A percentile compares a stretch with the other conserved stretches of the same genome.
Evolutionary conservation across 2,888 invertebrate species (phyloP).

Genomic region (Nymphalis c-album): DNA sequence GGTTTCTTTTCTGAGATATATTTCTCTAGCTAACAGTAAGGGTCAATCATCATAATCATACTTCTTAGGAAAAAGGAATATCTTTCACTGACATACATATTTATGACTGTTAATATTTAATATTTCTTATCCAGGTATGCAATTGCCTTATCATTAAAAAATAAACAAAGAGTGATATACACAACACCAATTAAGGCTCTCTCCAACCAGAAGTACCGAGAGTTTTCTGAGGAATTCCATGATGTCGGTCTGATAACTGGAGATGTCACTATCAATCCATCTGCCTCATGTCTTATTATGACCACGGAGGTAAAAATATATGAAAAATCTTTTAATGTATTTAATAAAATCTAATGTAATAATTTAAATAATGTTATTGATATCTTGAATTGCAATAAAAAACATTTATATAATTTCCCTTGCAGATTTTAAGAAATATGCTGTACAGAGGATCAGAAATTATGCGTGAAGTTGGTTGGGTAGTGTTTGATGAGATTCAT

Average conservation of each 20-base stretch:
- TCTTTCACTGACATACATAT: too few species aligned
- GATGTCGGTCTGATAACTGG: constrained; percentile 99
- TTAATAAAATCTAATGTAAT: too few species aligned
- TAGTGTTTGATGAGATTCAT: constrained; percentile 99
- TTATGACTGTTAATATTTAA: background rate
- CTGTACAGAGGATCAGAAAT: constrained; percentile 98
- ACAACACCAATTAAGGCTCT: constrained; percentile 99
- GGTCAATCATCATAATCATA: too few species aligned
- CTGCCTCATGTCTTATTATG: constrained; percentile 99
- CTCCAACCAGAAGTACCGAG: constrained; percentile 99
- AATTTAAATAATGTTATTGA: too few species aligned
- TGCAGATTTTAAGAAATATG: constrained; percentile 97
- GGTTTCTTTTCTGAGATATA: too few species aligned
- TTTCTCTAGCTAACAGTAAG: too few species aligned
- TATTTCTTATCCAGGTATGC: constrained; percentile 85
- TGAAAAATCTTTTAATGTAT: too few species aligned
- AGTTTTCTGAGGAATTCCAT: constrained; percentile 97
- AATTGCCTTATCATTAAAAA: constrained; percentile 95
- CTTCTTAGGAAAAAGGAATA: too few species aligned
- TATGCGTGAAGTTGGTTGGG: constrained; percentile 99
- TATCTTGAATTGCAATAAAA: background rate
- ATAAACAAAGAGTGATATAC: constrained; percentile 98
- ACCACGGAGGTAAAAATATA: constrained; percentile 93
- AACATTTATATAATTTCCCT: constrained; percentile 35
- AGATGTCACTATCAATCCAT: constrained; percentile 99